Base-by-base conservation (phyloP, 2,113 vertebrate species). In the Archocentrus centrarchus region DNA sequence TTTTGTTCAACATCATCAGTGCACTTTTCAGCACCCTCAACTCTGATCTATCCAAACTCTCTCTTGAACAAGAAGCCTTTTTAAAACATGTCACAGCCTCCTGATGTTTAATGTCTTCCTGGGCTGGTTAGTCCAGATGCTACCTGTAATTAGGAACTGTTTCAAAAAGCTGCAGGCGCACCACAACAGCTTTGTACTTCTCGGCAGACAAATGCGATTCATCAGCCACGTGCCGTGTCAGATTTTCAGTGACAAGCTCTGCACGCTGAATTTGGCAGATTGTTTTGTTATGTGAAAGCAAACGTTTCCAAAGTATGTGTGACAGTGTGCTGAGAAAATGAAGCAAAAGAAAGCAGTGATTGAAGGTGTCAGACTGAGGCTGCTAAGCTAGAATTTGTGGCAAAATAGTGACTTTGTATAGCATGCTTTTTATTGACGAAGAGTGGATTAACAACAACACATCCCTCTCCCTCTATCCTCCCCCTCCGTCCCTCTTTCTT, bases 181-280 rank as follows among this genome's bases (percentile, higher is more conserved):
- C 57, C 2, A 14, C 64, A 80, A 66, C 63, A 80, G 91, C 84
- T 91, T 82, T 88, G 70, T 50, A 83, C 53, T 89, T 44, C 15
- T 82, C 79, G 81, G 59, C 61, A 39, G 62, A 80, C 82, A 66
- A 83, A 86, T 62, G 77, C 47, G 83, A 88, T 78, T 77, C 70
- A 59, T 82, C 68, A 66, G 66, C 61, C 27, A 9, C 22, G 59
- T 77, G 82, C 60, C 68, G 41, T 77, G 41, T 77, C 30, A 68
- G 37, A 73, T 35, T 73, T 73, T 73, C 68, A 3, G 47, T 0
- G 27, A 73, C 68, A 73, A 73, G 27, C 47, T 55, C 27, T 55
- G 32, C 47, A 50, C 20, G 11, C 68, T 55, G 35, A 76, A 62
- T 75, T 75, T 80, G 55, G 47, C 79, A 83, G 66, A 83, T 80